A percentile compares a stretch with the other conserved stretches of the same genome.
Conservation (phyloP, 2,113 vertebrate genomes). For the Parotia lawesii region DNA sequence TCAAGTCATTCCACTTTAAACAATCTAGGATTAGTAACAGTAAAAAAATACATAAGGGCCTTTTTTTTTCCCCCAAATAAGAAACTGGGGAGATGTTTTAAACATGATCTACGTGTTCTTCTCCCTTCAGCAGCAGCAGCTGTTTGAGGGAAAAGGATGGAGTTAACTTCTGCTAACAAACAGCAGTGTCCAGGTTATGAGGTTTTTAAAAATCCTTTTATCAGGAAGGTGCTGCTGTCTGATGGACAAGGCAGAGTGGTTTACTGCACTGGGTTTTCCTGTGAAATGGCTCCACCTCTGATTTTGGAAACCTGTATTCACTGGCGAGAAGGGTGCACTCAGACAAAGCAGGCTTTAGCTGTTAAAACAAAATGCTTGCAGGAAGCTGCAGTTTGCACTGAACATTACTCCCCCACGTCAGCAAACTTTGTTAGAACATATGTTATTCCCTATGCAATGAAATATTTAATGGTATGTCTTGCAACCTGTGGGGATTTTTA, state of each 20-base stretch:
- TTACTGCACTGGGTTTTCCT: background rate
- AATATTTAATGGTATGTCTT: constrained; percentile 57
- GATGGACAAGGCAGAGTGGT: background rate
- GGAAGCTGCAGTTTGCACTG: constrained; percentile 19
- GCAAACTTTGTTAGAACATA: constrained; percentile 44
- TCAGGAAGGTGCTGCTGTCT: background rate
- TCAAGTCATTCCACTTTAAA: constrained; percentile 30
- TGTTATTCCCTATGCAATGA: constrained; percentile 73
- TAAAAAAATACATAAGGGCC: background rate
- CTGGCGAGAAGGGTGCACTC: background rate
- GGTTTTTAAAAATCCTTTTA: background rate
- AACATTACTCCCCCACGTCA: constrained; percentile 31
- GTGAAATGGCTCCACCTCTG: background rate
- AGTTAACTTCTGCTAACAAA: background rate
- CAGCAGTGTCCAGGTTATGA: background rate
- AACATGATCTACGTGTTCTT: background rate
- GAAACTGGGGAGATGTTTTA: constrained; percentile 30
- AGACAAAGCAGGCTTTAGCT: background rate
- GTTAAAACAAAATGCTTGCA: background rate
- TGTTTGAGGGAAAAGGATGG: background rate
- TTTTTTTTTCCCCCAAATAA: background rate
- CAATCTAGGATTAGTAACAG: background rate
- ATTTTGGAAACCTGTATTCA: background rate
- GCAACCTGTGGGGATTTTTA: constrained; percentile 40
- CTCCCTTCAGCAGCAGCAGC: constrained; percentile 10